These are phyloP conservation scores for Drosophila helvetica DNA, from an alignment of 2,888 invertebrate genomes.

Conservation along the genomic window DNA sequence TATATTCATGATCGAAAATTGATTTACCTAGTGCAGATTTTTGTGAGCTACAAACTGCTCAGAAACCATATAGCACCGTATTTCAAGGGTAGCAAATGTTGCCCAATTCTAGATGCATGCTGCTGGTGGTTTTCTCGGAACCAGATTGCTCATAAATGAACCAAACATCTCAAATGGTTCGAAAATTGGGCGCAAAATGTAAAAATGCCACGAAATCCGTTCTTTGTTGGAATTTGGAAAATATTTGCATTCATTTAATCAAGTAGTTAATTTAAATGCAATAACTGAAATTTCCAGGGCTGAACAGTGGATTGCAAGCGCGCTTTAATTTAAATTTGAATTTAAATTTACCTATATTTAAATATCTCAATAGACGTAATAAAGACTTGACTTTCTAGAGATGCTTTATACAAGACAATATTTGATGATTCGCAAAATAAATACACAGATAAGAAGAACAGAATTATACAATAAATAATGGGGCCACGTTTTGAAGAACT, in stretches of 20 bases:
- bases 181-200: too few relatives aligned
- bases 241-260: not conserved
- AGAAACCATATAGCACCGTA: too few relatives aligned
- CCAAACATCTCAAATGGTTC: too few relatives aligned
- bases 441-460: conserved; percentile 36
- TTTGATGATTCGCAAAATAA: conserved; percentile 43
- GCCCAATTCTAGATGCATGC: too few relatives aligned
- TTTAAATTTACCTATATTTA: not conserved
- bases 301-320: not conserved
- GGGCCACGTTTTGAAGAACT: conserved; percentile 45
- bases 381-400: conserved; percentile 4
- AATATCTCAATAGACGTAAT: conserved; percentile 3
- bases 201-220: too few relatives aligned
- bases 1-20: too few relatives aligned
- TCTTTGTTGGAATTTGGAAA: too few relatives aligned
- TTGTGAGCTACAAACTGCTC: too few relatives aligned
- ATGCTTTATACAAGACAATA: conserved; percentile 19
- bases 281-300: not conserved
- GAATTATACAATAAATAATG: conserved; percentile 38
- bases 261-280: not conserved
- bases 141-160: too few relatives aligned
- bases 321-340: not conserved
- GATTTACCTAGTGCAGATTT: too few relatives aligned
- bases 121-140: too few relatives aligned
- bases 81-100: too few relatives aligned